Evolutionary conservation across 2,113 vertebrate species (phyloP).

Genomic region (Forbesichthys agassizii): DNA sequence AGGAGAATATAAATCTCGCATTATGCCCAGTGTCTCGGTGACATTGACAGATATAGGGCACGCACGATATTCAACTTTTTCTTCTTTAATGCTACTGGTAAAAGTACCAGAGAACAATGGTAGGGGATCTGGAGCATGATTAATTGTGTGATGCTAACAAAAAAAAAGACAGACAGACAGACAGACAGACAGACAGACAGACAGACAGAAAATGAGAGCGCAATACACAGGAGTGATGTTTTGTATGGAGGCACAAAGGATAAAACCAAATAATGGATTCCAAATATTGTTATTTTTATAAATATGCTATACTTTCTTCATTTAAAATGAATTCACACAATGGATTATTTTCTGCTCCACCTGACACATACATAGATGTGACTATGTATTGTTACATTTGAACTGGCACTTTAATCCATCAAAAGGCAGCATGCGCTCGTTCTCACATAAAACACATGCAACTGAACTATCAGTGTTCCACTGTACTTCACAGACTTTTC

Average conservation of each 20-base stretch:
- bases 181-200: slow-evolving; percentile 44
- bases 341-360: slow-evolving; percentile 6
- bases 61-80: slow-evolving; percentile 73
- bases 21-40: slow-evolving; percentile 72
- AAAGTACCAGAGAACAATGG: slow-evolving; percentile 64
- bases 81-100: slow-evolving; percentile 69
- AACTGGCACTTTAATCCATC: slow-evolving; percentile 69
- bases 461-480: slow-evolving; percentile 67
- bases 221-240: slow-evolving; percentile 33
- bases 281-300: neutral
- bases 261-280: neutral
- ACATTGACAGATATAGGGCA: slow-evolving; percentile 84
- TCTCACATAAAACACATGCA: slow-evolving; percentile 68
- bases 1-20: slow-evolving; percentile 80
- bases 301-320: neutral
- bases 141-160: slow-evolving; percentile 58
- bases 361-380: slow-evolving; percentile 37
- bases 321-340: slow-evolving; percentile 7
- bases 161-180: slow-evolving; percentile 29
- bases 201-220: slow-evolving; percentile 9
- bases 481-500: slow-evolving; percentile 56
- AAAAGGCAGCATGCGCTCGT: slow-evolving; percentile 54
- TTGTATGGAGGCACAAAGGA: neutral
- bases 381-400: slow-evolving; percentile 66
- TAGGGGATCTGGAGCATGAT: slow-evolving; percentile 69